Evolutionary conservation across 1,140 invertebrate genomes (phyloP), one percentile per base, ranked within the genome.

Genomic region (Trinorchestia longiramus): DNA sequence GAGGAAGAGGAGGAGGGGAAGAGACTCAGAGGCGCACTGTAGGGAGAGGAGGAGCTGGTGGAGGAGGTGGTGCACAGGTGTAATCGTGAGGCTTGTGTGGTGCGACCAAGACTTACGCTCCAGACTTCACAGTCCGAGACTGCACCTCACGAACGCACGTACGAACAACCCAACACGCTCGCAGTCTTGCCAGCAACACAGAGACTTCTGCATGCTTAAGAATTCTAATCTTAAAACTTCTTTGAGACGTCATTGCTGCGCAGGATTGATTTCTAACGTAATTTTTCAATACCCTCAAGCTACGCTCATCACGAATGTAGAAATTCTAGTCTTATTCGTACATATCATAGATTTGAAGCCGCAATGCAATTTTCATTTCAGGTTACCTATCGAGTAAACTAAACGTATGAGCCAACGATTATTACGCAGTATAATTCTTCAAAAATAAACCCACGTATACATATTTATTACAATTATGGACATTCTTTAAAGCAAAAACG

Each of bases 81-180:
- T 94, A 94, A 45, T 43, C 43, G 8, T 6, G 44, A 11, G 92
- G 92, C 92, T 94, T 44, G 92, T 94, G 92, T 45, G 92, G 8
- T 40, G 92, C 44, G 8, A 43, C 44, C 19, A 28, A 44, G 92
- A 94, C 92, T 47, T 44, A 94, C 92, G 92, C 92, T 94, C 43
- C 92, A 42, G 92, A 40, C 92, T 40, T 43, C 44, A 45, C 43
- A 40, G 44, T 15, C 92, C 40, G 43, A 42, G 45, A 44, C 92
- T 47, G 92, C 44, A 45, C 43, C 92, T 44, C 92, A 94, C 92
- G 0, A 11, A 94, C 92, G 8, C 92, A 94, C 92, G 23, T 47
- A 94, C 92, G 92, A n/a, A 94, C 92, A n/a, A 94, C 92, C 17
- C 40, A 45, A 94, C 43, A 94, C 92, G 44, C 92, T 45, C 92